Evolutionary conservation across 2,888 invertebrate genomes (phyloP), one percentile per base, ranked within the genome.

Genomic region (Adelphocoris suturalis): DNA sequence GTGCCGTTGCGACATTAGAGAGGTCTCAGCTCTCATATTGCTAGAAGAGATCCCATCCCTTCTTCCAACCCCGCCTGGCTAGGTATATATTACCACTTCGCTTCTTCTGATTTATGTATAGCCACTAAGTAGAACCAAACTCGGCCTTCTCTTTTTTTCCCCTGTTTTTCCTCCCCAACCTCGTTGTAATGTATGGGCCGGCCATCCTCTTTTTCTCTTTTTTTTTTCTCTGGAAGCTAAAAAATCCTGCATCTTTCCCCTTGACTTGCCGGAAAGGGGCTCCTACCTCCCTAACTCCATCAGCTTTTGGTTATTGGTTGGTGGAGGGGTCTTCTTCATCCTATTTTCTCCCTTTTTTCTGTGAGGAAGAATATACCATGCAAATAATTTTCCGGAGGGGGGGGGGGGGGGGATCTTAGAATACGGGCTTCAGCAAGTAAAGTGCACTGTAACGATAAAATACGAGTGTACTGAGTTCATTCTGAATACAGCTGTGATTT

Each of bases 31-130:
- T 86, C 88, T 88, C 78, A 78, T 88, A 88, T 88, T 88, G 88
- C 88, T 80, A 88, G 78, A 55, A 88, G 78, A 76, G 27, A 78
- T 88, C 88, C 88, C 52, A 14, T 37, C 75, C 48, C 81, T 37
- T 37, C 28, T 46, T 68, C 37, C 84, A 5, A 19, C 19, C 68
- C 28, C 55, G 55, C 55, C 78, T 88, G 37, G 88, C 78, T 88
- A 88, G 88, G 88, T 88, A 88, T 88, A 88, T 88, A 88, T 88
- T 88, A 88, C 88, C 88, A 88, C 88, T 88, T 88, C 48, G 88
- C 78, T 88, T 86, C 88, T 52, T 88, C 88, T 88, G 88, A 88
- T 88, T 88, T 88, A 88, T 88, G 88, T 88, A 88, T 88, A 88
- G 88, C 88, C 88, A 88, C 88, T 88, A 88, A 88, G 88, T 88